Percentiles rank a stretch among this genome's conserved stretches.
phyloP scores from a whole-genome alignment of 64 coral and sea anemone species.

The Dendrophyllia cribrosa region DNA sequence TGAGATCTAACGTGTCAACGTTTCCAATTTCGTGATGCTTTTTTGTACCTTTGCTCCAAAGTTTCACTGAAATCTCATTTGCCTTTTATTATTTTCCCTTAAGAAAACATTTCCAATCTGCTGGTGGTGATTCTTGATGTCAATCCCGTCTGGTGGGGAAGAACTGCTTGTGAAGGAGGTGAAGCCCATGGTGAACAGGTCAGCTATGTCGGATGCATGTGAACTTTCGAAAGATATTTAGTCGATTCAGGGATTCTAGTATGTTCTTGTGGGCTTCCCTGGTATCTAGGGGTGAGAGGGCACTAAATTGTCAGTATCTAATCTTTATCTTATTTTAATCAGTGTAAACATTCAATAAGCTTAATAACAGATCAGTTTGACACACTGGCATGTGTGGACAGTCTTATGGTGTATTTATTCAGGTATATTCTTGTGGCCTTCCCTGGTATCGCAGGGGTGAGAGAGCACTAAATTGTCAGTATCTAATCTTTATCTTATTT shows the following conservation, averaged over 20 bases:
- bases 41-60: background rate
- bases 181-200: constrained; percentile 4
- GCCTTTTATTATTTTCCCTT: constrained; percentile 20
- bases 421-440: too few species aligned
- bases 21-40: background rate
- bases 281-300: too few species aligned
- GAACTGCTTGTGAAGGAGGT: constrained; percentile 59
- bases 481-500: too few species aligned
- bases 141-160: constrained; percentile 91
- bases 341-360: background rate
- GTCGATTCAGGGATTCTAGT: too few species aligned
- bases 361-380: constrained; percentile 68
- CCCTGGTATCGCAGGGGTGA: too few species aligned
- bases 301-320: too few species aligned
- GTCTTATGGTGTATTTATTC: constrained; percentile 61
- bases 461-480: too few species aligned
- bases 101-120: constrained; percentile 80
- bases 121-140: constrained; percentile 89
- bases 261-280: too few species aligned
- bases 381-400: constrained; percentile 73
- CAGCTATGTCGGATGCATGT: background rate
- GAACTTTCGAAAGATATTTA: too few species aligned
- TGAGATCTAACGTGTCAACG: background rate
- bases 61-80: background rate
- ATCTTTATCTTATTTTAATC: background rate